Conservation (phyloP, 37 sponge, comb jelly and placozoan genomes). For the Mnemiopsis leidyi region DNA sequence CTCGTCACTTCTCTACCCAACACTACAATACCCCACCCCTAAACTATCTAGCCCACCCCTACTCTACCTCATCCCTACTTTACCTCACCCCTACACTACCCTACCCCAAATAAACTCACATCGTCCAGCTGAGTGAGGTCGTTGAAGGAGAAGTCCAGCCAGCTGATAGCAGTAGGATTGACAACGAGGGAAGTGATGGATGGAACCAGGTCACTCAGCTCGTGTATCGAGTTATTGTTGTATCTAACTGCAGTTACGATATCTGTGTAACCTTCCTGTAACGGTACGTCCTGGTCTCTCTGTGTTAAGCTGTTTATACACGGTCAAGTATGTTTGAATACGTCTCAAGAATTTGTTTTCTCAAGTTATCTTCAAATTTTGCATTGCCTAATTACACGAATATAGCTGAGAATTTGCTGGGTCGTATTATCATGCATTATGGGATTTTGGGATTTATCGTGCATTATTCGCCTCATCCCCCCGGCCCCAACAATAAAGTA, state of each 20-base stretch:
- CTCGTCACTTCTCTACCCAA: too few species aligned
- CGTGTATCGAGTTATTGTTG: constrained; percentile 45
- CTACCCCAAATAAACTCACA: neutral
- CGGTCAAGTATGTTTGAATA: neutral
- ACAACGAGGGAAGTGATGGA: constrained; percentile 38
- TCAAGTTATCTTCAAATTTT: too few species aligned
- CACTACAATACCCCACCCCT: too few species aligned
- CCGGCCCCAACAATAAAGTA: too few species aligned
- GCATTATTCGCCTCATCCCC: too few species aligned
- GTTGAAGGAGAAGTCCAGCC: constrained; percentile 63
- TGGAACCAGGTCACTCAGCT: neutral
- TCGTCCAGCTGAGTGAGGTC: neutral
- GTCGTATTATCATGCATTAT: too few species aligned
- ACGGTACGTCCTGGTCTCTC: neutral
- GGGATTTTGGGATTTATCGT: too few species aligned
- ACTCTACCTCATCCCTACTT: too few species aligned
- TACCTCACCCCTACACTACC: neutral
- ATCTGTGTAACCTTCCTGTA: constrained; percentile 55
- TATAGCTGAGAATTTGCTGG: too few species aligned
- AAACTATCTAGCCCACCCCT: too few species aligned
- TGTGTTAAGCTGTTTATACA: neutral
- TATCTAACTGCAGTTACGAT: constrained; percentile 48
- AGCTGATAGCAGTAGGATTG: constrained; percentile 54
- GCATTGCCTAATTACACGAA: too few species aligned
- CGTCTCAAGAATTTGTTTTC: too few species aligned